Base-by-base conservation (phyloP, 2,113 vertebrate species). In the Pristiophorus japonicus region DNA sequence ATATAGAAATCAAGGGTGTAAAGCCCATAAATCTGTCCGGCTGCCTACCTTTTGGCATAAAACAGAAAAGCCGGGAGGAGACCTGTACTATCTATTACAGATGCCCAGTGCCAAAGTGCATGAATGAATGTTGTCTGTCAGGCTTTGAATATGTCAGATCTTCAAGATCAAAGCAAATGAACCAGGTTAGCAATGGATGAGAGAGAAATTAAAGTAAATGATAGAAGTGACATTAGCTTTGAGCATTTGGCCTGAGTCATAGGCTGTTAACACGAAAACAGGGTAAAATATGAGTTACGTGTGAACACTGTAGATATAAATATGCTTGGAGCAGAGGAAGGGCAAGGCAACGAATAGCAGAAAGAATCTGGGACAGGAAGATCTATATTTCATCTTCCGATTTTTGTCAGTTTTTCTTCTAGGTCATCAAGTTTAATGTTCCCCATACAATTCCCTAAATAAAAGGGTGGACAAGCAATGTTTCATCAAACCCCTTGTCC, bases 221-320 rank as follows among this genome's bases (percentile, higher is more conserved):
- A 94, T 94, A 66, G 34, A 94, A 94, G 66, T 94, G 65, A 45
- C 93, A 73, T 94, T 70, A 94, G 92, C 92, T 94, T 94, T 94
- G 62, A 94, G 92, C 63, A 70, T 45, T 94, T 94, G 51, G 30
- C 27, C 55, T 90, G 87, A 90, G 47, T 14, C 87, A 90, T 12
- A 27, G 51, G 51, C 45, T 67, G 66, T 20, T 70, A 70, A 94
- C 42, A 47, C 34, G 65, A 94, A 94, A 70, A 94, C 93, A 67
- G 65, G 91, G 65, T 45, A 70, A 94, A 51, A 70, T 94, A 73
- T 70, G 66, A 51, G 10, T 70, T 34, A 94, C 42, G 2, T 42
- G 45, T 51, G 93, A 94, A 94, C 24, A 6, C 12, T 47, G 93
- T 42, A 14, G 34, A 42, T 27, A 67, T 94, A 67, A 94, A 45